These are phyloP conservation scores for Campoplex nolae DNA, from an alignment of 2,888 invertebrate species.

Conservation along the genomic window DNA sequence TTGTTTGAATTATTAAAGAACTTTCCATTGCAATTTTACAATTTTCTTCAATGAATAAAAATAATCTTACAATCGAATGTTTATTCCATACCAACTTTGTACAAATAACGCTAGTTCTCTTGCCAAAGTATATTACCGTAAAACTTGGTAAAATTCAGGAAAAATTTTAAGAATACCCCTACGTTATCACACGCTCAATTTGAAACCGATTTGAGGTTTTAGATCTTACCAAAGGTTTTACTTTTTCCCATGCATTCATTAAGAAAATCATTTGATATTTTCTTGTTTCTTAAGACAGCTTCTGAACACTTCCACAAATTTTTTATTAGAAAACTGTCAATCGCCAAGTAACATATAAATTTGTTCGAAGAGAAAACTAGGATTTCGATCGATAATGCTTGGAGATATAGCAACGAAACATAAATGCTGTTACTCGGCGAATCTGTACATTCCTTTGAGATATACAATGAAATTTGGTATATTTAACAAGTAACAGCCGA, in stretches of 20 bases:
- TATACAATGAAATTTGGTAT: neutral
- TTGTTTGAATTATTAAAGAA: neutral
- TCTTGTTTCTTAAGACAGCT: no score
- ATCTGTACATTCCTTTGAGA: no score
- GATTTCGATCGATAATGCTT: neutral
- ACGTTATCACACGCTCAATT: neutral
- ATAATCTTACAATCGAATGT: neutral
- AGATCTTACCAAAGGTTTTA: neutral
- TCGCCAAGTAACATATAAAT: neutral
- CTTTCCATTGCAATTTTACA: neutral
- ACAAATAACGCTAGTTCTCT: neutral
- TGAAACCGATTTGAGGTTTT: neutral
- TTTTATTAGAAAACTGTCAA: neutral
- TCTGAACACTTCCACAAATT: neutral
- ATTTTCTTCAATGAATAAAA: neutral
- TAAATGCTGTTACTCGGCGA: neutral
- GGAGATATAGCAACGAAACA: neutral
- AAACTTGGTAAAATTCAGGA: neutral
- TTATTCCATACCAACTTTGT: neutral
- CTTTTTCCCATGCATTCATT: neutral
- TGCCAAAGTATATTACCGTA: neutral
- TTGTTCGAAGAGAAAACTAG: neutral
- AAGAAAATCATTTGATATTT: no score
- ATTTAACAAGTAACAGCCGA: neutral
- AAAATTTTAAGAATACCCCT: neutral